These are phyloP conservation scores for Hydractinia symbiolongicarpus DNA, from an alignment of 30 jellyfish, hydroid and myxozoan species.

Conservation along the genomic window DNA sequence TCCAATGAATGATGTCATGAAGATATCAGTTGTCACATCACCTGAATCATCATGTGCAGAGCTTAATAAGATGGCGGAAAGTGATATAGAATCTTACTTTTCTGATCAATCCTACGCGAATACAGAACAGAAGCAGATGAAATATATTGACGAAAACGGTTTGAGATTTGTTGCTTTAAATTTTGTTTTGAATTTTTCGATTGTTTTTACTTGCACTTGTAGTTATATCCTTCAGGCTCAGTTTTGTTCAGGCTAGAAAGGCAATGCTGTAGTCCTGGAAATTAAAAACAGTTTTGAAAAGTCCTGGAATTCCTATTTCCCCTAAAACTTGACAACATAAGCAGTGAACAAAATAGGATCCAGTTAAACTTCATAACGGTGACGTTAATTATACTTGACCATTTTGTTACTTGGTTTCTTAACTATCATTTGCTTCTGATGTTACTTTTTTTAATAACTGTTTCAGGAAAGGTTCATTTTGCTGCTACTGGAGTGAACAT, in stretches of 20 bases:
- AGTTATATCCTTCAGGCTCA: not conserved
- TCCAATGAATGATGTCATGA: no score
- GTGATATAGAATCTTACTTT: constrained; percentile 1
- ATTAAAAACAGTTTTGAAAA: no score
- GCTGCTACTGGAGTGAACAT: constrained; percentile 14
- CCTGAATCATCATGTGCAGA: no score
- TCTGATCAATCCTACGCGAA: not conserved
- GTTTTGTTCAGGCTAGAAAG: not conserved
- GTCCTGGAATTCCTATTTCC: no score
- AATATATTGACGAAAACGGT: constrained; percentile 6
- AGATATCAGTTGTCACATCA: no score
- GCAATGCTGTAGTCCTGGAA: no score
- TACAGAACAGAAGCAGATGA: not conserved
- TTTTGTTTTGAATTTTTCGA: not conserved
- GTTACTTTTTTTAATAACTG: not conserved
- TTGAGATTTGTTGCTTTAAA: not conserved
- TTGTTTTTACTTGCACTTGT: not conserved
- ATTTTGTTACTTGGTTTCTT: not conserved
- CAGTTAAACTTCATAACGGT: no score
- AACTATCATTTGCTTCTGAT: not conserved
- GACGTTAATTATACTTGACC: no score
- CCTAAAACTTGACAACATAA: no score
- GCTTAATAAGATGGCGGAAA: not conserved
- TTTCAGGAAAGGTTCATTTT: not conserved
- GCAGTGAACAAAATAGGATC: no score